Evolutionary conservation across 2,888 invertebrate genomes (phyloP).

Genomic region (Charanyca ferruginea): DNA sequence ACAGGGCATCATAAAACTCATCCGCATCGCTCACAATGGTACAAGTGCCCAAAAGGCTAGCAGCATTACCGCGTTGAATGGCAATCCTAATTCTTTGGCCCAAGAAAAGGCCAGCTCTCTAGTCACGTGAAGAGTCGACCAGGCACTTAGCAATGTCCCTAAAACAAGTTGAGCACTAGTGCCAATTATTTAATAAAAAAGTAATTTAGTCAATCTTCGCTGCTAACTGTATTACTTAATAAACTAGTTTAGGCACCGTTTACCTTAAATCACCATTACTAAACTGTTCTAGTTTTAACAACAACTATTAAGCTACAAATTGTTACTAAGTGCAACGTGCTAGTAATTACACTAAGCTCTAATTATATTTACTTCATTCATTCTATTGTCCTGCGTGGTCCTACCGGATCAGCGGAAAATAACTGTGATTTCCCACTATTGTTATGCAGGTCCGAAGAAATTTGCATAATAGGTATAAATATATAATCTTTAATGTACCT

Average conservation of each 20-base stretch:
- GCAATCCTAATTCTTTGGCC: too few relatives aligned
- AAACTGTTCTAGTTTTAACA: conserved; percentile 17
- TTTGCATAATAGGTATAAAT: conserved; percentile 13
- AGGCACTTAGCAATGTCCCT: too few relatives aligned
- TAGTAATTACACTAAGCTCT: conserved; percentile 2
- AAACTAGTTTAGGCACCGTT: background rate
- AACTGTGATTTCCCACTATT: conserved; percentile 25
- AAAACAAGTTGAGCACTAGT: too few relatives aligned
- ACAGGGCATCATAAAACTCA: too few relatives aligned
- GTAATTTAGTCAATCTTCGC: background rate
- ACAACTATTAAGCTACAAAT: conserved; percentile 20
- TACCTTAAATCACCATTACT: conserved; percentile 5
- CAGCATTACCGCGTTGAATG: too few relatives aligned
- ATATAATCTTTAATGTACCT: background rate
- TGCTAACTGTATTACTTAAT: background rate
- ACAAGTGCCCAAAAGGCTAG: too few relatives aligned
- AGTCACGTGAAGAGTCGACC: too few relatives aligned
- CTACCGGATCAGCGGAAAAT: conserved; percentile 46
- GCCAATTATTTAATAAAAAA: too few relatives aligned
- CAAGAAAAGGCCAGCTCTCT: too few relatives aligned
- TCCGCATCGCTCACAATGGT: too few relatives aligned
- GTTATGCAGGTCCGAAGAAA: conserved; percentile 7
- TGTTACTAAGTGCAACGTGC: conserved; percentile 24
- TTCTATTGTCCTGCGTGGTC: conserved; percentile 38
- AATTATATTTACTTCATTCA: conserved; percentile 28